These are phyloP conservation scores for Enteromius anoplus DNA, from an alignment of 2,797 vertebrate species.

Conservation along the genomic window DNA sequence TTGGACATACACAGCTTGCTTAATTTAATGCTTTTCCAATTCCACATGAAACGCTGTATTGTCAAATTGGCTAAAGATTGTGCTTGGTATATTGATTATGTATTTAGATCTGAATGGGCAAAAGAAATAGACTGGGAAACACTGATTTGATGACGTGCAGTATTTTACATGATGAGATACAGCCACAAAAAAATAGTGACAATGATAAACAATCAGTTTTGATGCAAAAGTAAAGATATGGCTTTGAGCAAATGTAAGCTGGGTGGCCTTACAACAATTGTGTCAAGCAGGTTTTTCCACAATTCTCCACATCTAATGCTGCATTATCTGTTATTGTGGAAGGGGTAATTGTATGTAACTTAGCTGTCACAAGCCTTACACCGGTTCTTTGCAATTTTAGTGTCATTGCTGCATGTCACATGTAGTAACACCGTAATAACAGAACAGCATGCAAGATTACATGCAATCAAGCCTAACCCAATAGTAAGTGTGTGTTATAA, in stretches of 20 bases:
- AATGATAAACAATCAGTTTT: background rate
- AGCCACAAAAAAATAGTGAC: background rate
- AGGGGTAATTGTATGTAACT: background rate
- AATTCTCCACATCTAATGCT: background rate
- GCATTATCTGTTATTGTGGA: background rate
- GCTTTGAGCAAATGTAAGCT: background rate
- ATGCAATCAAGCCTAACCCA: background rate
- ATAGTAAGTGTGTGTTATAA: background rate
- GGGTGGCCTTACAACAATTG: background rate
- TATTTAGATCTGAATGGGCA: background rate
- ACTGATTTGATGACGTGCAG: background rate
- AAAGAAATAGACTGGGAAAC: background rate
- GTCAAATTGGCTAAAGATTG: background rate
- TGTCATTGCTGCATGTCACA: background rate
- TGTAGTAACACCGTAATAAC: background rate
- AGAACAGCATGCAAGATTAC: background rate
- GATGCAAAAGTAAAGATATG: background rate
- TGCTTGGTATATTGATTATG: no score
- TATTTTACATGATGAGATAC: background rate
- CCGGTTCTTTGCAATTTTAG: background rate
- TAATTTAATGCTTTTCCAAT: background rate
- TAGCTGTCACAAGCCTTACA: background rate
- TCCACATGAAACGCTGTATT: background rate
- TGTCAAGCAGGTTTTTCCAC: background rate
- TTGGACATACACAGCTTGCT: background rate